These are phyloP conservation scores for Penelope pileata DNA, from an alignment of 2,113 vertebrate genomes.

Conservation along the genomic window DNA sequence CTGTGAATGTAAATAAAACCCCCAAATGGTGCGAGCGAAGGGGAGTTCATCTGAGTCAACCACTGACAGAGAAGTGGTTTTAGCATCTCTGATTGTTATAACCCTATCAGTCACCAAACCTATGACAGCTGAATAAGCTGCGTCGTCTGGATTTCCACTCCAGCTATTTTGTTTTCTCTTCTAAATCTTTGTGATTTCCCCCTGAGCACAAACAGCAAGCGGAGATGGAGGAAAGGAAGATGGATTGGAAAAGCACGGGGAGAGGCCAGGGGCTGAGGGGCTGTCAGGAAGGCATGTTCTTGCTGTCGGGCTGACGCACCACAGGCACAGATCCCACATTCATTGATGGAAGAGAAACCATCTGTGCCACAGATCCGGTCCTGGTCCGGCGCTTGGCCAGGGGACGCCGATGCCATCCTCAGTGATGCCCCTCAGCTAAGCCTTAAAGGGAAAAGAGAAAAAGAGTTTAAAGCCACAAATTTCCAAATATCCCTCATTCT, in stretches of 20 bases:
- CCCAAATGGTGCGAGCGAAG: not conserved
- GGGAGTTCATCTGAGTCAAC: constrained; percentile 5
- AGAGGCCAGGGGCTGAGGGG: not conserved
- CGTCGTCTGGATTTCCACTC: constrained; percentile 5
- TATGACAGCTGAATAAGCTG: not conserved
- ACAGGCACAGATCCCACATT: constrained; percentile 10
- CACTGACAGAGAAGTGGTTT: not conserved
- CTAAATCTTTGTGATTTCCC: not conserved
- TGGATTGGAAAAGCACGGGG: not conserved
- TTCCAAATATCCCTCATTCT: not conserved
- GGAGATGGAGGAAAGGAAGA: not conserved
- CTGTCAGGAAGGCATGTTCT: not conserved
- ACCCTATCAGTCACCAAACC: constrained; percentile 25
- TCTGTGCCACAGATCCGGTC: constrained; percentile 30
- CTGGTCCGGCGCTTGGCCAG: not conserved
- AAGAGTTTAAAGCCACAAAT: not conserved
- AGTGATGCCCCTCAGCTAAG: not conserved
- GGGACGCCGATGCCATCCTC: not conserved
- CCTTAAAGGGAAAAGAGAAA: not conserved
- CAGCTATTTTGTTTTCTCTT: not conserved
- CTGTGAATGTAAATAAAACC: not conserved
- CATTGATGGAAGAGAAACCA: constrained; percentile 32
- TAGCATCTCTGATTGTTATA: not conserved
- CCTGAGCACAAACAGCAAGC: not conserved
- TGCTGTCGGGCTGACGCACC: not conserved